Base-by-base conservation (phyloP, 1,140 invertebrate species). In the Lepidurus packardi region DNA sequence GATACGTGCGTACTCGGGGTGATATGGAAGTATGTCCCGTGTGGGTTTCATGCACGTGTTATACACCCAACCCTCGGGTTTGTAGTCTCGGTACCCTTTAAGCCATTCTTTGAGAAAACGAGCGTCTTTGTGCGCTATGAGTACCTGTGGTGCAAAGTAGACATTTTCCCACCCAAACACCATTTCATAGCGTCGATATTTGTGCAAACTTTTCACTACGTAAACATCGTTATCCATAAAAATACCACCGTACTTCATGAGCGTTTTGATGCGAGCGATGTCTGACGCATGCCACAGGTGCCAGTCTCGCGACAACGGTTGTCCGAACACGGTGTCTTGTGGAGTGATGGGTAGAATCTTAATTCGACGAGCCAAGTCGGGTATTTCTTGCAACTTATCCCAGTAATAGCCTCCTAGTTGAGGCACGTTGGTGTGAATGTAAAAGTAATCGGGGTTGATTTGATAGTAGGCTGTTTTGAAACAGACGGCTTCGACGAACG, bases 191-290 rank as follows among this genome's bases (percentile, higher is more conserved):
- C 80, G 80, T 43, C 83, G 77, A 74, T 82, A 84, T 41, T 80
- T 74, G 65, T 84, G 78, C 73, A 85, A 80, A 25, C 81, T 79
- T 44, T 83, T 81, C 16, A 85, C 80, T 34, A 85, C 81, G 75
- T 82, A 84, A 1, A 83, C 81, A 79, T 85, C 84, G 75, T 81
- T 83, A 78, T 85, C 84, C 10, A 85, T 78, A 76, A 81, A 85
- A 42, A 85, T 85, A 1, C 84, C 84, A 10, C 84, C 84, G 43
- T 82, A 81, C 73, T 80, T 75, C 81, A 81, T 83, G 8, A 85
- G 73, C 21, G 84, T 80, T 73, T 78, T 73, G 8, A 85, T 75
- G 34, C 84, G 76, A 4, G 81, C 80, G 11, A 85, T 80, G 74
- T 85, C 84, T 34, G 83, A 82, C 9, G 82, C 80, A 73, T 84